These are phyloP conservation scores for Nowickia ferox DNA, from an alignment of 2,888 invertebrate genomes.

Conservation along the genomic window DNA sequence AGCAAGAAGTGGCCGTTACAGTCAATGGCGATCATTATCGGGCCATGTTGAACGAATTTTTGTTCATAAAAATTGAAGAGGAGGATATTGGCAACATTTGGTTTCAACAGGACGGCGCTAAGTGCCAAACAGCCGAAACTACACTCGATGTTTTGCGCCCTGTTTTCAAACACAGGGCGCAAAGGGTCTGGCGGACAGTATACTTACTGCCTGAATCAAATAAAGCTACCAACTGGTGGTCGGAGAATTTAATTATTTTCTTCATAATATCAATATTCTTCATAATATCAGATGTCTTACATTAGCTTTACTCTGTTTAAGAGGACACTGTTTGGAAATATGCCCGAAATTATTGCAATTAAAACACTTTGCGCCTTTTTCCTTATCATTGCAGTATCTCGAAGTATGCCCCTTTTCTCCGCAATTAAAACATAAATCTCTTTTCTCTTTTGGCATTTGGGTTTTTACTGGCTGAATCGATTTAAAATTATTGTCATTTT, in stretches of 20 bases:
- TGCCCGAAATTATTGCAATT: conserved; percentile 41
- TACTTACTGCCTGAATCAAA: conserved; percentile 65
- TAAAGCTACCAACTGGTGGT: conserved; percentile 12
- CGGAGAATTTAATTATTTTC: conserved; percentile 30
- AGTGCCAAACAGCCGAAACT: no score
- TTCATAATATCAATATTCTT: conserved; percentile 60
- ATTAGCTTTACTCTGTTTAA: conserved; percentile 28
- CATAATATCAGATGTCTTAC: conserved; percentile 8
- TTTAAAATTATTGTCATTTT: conserved; percentile 2
- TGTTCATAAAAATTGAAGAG: no score
- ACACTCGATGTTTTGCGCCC: no score
- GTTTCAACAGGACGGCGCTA: no score
- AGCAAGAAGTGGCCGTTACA: no score
- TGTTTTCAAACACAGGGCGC: not conserved
- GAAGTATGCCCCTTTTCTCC: conserved; percentile 51
- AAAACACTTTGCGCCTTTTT: conserved; percentile 52
- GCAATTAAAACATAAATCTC: conserved; percentile 58
- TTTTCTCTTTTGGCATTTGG: not conserved
- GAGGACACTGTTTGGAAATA: conserved; percentile 54
- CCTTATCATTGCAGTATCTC: conserved; percentile 40
- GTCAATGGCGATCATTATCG: no score
- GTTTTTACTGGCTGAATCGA: not conserved
- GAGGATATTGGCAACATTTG: no score
- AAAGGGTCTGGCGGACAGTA: no score
- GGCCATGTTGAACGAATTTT: no score